Evolutionary conservation across 2,888 invertebrate species (phyloP), one percentile per base, ranked within the genome.

Genomic region (Acleris holmiana): DNA sequence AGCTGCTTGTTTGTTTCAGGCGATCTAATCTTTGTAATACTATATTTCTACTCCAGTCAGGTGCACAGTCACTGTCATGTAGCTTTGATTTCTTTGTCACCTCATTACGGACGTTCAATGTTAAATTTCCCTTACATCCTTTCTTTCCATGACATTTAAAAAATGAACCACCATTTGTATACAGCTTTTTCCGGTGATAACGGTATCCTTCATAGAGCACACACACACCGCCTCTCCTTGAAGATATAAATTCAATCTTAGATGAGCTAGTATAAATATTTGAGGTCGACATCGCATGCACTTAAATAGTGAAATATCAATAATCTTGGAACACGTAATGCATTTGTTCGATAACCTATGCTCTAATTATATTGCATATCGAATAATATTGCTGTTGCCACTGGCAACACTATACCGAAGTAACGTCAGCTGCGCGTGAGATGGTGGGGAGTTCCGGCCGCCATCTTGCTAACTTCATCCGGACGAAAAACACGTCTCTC

Each of bases 1-100:
- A 57, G 56, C 56, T 57, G 46, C n/a, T 56, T 13, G 56, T 47
- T 10, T 47, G 56, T 57, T 57, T 57, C 46, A 57, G 17, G 29
- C 29, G 19, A 19, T 57, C 18, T 19, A 57, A 15, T 57, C 29
- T 57, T 40, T 48, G 35, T 21, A 48, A 57, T 23, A 57, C 17
- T 49, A 48, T 57, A 48, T 57, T 48, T n/a, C 40, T 6, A 57
- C n/a, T 13, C 21, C 21, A 57, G 57, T 57, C 48, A 48, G 48
- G 4, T 57, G 48, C 40, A 48, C 55, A 54, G 8, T 57, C 57
- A 35, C 21, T 35, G 10, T 57, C 40, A 48, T 49, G 57, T 40
- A 13, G 0, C 40, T 57, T 57, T 29, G 56, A 15, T 47, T 10
- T 29, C 29, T n/a, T 7, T 57, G 2, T 8, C 29, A 29, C 29